Evolutionary conservation across 1,140 invertebrate species (phyloP).

Genomic region (Drosophila navojoa): DNA sequence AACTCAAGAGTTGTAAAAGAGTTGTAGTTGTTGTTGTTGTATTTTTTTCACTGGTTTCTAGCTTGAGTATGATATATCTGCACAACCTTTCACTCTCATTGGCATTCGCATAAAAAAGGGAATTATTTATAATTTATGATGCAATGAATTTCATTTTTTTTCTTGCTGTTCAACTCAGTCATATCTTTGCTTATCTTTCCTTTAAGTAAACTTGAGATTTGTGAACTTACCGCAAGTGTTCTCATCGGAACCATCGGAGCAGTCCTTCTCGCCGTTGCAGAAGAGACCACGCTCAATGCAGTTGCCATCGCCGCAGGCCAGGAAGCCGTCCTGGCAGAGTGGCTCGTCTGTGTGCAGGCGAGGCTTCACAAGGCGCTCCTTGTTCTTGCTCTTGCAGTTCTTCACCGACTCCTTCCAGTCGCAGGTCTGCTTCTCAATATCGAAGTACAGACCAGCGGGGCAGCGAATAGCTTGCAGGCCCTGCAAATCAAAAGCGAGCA

Average conservation of each 20-base stretch:
- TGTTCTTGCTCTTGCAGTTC: conserved; percentile 96
- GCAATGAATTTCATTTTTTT: not conserved
- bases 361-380: conserved; percentile 95
- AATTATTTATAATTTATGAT: conserved; percentile 1
- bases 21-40: not conserved
- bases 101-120: not conserved
- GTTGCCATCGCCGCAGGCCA: conserved; percentile 93
- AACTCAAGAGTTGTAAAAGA: not conserved
- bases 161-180: too few species aligned
- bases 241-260: conserved; percentile 94
- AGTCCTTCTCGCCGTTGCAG: conserved; percentile 97
- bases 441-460: conserved; percentile 96
- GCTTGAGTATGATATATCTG: not conserved
- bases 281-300: conserved; percentile 96
- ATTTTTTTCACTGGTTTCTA: not conserved
- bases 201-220: not conserved
- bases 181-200: too few species aligned
- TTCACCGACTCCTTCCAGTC: conserved; percentile 97
- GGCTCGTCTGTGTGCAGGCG: conserved; percentile 95
- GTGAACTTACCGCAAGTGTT: conserved; percentile 93
- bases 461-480: conserved; percentile 96
- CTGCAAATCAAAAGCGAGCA: conserved; percentile 83
- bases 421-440: conserved; percentile 98
- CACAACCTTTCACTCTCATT: conserved; percentile 8
- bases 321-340: conserved; percentile 92